Evolutionary conservation across 2,797 vertebrate genomes (phyloP).

Genomic region (Lacerta viridis): DNA sequence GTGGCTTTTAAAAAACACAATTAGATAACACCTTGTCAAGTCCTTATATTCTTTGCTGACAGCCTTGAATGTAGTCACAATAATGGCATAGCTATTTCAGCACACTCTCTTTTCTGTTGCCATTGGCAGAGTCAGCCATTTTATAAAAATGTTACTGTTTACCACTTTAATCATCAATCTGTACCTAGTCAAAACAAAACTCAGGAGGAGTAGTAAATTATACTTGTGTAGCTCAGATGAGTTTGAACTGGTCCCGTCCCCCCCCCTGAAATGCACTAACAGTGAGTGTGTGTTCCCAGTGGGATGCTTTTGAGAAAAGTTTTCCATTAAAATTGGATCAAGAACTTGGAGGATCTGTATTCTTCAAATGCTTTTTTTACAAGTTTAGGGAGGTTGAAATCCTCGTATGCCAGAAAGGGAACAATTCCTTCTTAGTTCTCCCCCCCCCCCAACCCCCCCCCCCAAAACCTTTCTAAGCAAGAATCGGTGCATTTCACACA

Average conservation of each 20-base stretch:
- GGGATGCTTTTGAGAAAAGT: slow-evolving; percentile 77
- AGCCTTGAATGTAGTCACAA: slow-evolving; percentile 83
- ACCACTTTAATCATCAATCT: slow-evolving; percentile 85
- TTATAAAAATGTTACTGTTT: slow-evolving; percentile 86
- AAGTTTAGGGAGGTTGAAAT: slow-evolving; percentile 24
- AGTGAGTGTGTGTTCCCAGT: slow-evolving; percentile 82
- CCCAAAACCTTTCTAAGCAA: background rate
- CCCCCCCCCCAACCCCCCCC: background rate
- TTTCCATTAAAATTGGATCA: slow-evolving; percentile 63
- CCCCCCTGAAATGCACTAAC: slow-evolving; percentile 82
- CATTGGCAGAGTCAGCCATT: slow-evolving; percentile 88
- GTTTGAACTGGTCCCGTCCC: slow-evolving; percentile 78
- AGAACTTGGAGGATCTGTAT: slow-evolving; percentile 55
- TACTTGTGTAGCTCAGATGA: slow-evolving; percentile 83
- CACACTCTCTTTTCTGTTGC: slow-evolving; percentile 83
- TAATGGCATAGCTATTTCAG: slow-evolving; percentile 79
- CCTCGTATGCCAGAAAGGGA: slow-evolving; percentile 35
- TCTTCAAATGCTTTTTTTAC: slow-evolving; percentile 59
- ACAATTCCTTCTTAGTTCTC: background rate
- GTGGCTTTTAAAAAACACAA: slow-evolving; percentile 89
- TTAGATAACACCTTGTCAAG: slow-evolving; percentile 94
- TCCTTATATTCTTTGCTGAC: slow-evolving; percentile 87
- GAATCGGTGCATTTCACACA: background rate
- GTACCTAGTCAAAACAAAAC: slow-evolving; percentile 87
- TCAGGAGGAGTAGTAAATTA: slow-evolving; percentile 87